These are phyloP conservation scores for Acanthopagrus latus DNA, from an alignment of 2,797 vertebrate genomes.

Conservation along the genomic window DNA sequence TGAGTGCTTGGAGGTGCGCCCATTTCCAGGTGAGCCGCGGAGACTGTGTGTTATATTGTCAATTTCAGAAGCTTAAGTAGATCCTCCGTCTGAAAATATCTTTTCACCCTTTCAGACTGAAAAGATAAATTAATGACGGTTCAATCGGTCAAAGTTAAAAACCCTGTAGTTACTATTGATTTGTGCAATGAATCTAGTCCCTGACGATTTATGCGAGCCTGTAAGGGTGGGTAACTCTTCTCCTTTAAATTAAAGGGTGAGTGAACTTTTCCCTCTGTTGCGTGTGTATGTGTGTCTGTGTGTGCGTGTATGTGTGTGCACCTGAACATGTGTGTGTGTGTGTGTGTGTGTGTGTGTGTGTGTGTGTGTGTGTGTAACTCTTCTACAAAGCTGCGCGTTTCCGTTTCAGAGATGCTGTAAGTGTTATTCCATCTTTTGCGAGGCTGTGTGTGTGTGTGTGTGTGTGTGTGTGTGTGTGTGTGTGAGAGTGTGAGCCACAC, in stretches of 20 bases:
- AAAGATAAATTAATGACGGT: conserved; percentile 24
- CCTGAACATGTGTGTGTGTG: conserved; percentile 9
- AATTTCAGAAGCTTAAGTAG: neutral
- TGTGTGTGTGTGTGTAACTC: conserved; percentile 10
- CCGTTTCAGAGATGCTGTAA: conserved; percentile 38
- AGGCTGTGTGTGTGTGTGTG: no score
- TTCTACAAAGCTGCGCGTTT: conserved; percentile 35
- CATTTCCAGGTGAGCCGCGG: neutral
- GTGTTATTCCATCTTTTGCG: conserved; percentile 41
- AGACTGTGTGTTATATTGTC: neutral
- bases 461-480: conserved; percentile 46
- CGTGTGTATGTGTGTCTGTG: conserved; percentile 6
- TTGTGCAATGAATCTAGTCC: conserved; percentile 42
- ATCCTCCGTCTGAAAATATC: neutral
- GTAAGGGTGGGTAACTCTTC: conserved; percentile 51
- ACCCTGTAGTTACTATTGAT: conserved; percentile 54
- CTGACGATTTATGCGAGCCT: conserved; percentile 50
- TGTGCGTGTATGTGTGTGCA: conserved; percentile 3
- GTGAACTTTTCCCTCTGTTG: conserved; percentile 41
- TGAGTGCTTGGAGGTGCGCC: neutral
- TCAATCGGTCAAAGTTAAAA: conserved; percentile 21
- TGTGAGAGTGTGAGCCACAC: no score
- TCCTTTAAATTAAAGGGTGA: conserved; percentile 63
- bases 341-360: neutral
- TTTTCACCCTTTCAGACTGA: neutral